These are phyloP conservation scores for Melanocharis versteri DNA, from an alignment of 2,113 vertebrate species.

Conservation along the genomic window DNA sequence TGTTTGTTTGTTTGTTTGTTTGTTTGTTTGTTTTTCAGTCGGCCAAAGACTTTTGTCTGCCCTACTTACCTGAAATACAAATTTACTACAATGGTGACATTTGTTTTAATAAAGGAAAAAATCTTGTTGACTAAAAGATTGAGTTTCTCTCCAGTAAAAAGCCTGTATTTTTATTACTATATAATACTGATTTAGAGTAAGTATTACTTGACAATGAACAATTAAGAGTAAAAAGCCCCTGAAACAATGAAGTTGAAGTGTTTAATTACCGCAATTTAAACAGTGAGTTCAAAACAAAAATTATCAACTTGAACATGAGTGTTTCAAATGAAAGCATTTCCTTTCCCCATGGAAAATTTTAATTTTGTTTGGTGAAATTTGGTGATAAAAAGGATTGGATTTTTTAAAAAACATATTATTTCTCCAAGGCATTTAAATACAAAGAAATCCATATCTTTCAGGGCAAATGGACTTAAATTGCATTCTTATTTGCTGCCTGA, in stretches of 20 bases:
- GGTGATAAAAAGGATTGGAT: background rate
- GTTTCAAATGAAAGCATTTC: background rate
- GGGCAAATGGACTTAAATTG: background rate
- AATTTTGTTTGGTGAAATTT: background rate
- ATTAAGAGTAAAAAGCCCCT: background rate
- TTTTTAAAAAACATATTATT: background rate
- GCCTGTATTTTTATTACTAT: background rate
- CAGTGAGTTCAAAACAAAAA: background rate
- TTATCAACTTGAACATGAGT: fast-evolving
- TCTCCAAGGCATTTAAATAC: background rate
- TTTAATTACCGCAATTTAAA: background rate
- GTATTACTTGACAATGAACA: background rate
- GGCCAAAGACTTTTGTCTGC: background rate
- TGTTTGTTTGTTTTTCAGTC: background rate
- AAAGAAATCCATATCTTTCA: background rate
- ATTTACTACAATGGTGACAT: background rate
- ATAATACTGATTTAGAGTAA: background rate
- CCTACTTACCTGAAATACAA: background rate
- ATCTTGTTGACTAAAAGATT: background rate
- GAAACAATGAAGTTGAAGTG: background rate
- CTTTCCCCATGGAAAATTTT: background rate
- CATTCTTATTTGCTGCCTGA: background rate
- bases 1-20: no score
- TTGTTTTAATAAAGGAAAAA: background rate
- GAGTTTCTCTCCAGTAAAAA: background rate